phyloP scores from a whole-genome alignment of 1,140 invertebrate genomes.

The Aleiodes sp. region DNA sequence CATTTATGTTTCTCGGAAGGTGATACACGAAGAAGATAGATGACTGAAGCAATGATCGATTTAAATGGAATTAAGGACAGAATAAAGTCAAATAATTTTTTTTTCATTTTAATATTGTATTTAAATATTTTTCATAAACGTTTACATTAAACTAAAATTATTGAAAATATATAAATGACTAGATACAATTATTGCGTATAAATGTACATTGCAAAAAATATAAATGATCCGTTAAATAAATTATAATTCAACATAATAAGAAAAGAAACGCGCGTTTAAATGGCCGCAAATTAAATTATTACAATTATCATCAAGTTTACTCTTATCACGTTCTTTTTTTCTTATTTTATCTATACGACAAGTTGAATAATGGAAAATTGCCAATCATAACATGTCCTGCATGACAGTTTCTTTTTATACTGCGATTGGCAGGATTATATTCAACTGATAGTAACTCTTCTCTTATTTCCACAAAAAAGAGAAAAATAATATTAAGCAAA shows the following conservation, averaged over 20 bases:
- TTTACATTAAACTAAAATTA: constrained; percentile 65
- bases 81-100: constrained; percentile 22
- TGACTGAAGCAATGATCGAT: background rate
- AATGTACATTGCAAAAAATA: constrained; percentile 66
- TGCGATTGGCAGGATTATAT: constrained; percentile 30
- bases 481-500: background rate
- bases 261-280: constrained; percentile 20
- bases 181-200: constrained; percentile 66
- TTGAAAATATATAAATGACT: constrained; percentile 67
- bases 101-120: constrained; percentile 46
- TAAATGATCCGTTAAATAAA: constrained; percentile 62
- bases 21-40: too few species aligned
- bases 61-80: constrained; percentile 11
- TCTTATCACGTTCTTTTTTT: background rate
- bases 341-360: background rate
- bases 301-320: background rate
- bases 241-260: constrained; percentile 56
- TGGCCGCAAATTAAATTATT: constrained; percentile 9
- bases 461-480: background rate
- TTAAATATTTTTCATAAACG: constrained; percentile 62
- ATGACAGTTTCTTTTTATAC: constrained; percentile 24
- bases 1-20: too few species aligned
- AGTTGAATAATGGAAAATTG: constrained; percentile 29
- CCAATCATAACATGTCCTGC: constrained; percentile 34
- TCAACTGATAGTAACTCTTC: background rate